phyloP scores from a whole-genome alignment of 2,113 vertebrate genomes.

The Hydrolagus affinis region DNA sequence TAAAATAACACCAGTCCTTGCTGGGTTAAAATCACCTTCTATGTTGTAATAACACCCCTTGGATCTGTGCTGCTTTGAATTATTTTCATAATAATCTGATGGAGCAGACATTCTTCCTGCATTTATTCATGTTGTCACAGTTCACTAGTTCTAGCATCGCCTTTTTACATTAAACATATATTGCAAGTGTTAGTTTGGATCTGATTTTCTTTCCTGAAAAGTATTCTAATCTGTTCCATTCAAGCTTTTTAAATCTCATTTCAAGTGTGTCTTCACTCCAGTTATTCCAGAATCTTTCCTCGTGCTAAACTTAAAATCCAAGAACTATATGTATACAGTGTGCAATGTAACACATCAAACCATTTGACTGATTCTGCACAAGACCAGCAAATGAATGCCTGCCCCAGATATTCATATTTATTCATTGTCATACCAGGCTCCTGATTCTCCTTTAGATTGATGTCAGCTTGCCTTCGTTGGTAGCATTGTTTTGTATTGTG shows the following conservation, averaged over 20 bases:
- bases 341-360: no score
- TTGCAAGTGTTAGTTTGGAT: background rate
- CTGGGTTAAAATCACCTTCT: no score
- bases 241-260: background rate
- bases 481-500: no score
- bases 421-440: no score
- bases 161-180: background rate
- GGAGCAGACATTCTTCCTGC: background rate
- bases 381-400: no score
- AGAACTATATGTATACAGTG: no score
- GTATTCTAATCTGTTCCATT: background rate
- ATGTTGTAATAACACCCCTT: no score
- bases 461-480: no score
- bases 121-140: background rate
- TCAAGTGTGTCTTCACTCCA: background rate
- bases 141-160: background rate
- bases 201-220: background rate
- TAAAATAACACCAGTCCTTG: no score
- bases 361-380: no score
- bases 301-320: background rate
- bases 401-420: background rate
- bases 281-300: background rate
- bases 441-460: background rate
- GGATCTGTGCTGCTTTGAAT: no score
- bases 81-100: background rate